Base-by-base conservation (phyloP, 2,113 vertebrate species). In the Antechinus stuartii region DNA sequence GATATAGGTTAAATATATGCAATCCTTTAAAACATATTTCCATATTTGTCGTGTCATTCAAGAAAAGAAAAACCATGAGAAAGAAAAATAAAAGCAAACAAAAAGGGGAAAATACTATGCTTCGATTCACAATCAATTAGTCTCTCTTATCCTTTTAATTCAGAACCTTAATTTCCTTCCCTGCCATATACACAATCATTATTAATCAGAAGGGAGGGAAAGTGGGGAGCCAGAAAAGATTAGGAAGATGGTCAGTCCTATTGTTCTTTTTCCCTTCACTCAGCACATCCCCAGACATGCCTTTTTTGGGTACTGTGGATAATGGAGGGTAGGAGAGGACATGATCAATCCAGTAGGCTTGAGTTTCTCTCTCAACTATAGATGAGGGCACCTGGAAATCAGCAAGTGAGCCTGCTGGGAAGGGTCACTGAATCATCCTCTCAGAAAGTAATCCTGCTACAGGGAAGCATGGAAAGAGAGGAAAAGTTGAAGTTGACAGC, bases 401-500 rank as follows among this genome's bases (percentile, higher is more conserved):
- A 90, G 8, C 89, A 50, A 50, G 89, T 90, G 16, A 50, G 24
- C 9, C 46, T 90, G 89, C 68, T 97, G 93, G 98, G 98, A 93
- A 98, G 97, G n/a, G 98, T 97, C 53, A 46, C 98, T 47, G 98
- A 98, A 27, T 98, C 98, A 94, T 92, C 96, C 2, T 92, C 23
- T 93, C 98, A 98, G 12, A 98, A 98, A 14, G 97, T 97, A 55
- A 42, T 99, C 91, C 97, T 98, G 95, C 27, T 99, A 53, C 98
- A 99, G 91, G 98, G 98, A 54, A 98, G 95, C 93, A 94, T 99
- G 95, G 99, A 99, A 97, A 96, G 91, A 92, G 98, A 94, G 90
- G 99, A 99, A 54, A 98, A 97, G 96, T 94, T 99, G 50, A 99
- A 98, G 98, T 95, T 99, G 94, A 98, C 98, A 26, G 98, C 98